Evolutionary conservation across 1,140 invertebrate genomes (phyloP), one percentile per base, ranked within the genome.

Genomic region (Bombyx mori): DNA sequence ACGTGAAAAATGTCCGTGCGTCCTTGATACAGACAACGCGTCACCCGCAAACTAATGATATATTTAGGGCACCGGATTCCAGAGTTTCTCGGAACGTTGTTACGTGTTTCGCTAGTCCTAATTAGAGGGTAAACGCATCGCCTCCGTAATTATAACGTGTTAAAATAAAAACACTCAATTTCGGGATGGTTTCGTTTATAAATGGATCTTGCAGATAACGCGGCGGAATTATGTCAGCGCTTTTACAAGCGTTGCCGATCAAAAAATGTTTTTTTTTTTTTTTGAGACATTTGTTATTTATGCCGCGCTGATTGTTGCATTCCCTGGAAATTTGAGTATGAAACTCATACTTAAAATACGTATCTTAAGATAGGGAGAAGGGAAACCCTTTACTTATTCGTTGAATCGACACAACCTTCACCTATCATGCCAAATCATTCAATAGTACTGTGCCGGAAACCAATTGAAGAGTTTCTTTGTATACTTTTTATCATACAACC

Each of bases 101-200:
- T 72, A 72, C 69, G 68, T 68, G 67, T 71, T 69, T 59, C 63
- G 46, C 63, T 66, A 77, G 74, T 66, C 75, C 76, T 67, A 71
- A 83, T 82, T 86, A 79, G 67, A 78, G 79, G 79, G 82, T 86
- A 74, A 82, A 81, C 79, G 82, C 80, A 80, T 74, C 74, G 69
- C 60, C 59, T 66, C 75, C 79, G 77, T 79, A 77, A 83, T 81
- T 80, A 77, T 69, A 66, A 60, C 62, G 63, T 52, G 56, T 75
- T 35, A 77, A 81, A 79, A 79, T 81, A 75, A 35, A 35, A 73
- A 69, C 52, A 63, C 72, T 76, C 78, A 73, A 82, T 81, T 82
- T 82, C 73, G 68, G 56, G 73, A 66, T 60, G 63, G 62, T 58
- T 35, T 35, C 72, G 68, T 35, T 61, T 83, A 83, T 75, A 71